Evolutionary conservation across 1,140 invertebrate genomes (phyloP), one percentile per base, ranked within the genome.

Genomic region (Calosoma granatense): DNA sequence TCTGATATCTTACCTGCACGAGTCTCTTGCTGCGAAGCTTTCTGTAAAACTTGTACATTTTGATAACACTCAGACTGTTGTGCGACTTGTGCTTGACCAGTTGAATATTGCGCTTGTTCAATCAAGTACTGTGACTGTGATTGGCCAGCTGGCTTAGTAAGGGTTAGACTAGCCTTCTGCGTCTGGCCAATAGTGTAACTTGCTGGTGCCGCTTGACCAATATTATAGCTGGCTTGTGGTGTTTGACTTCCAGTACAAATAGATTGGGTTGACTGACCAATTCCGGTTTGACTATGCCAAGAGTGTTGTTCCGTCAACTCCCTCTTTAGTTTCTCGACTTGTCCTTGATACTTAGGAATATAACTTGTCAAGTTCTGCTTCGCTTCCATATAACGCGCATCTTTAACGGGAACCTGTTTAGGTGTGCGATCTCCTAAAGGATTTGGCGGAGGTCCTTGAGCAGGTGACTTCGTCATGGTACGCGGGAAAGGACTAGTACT

Each of bases 391-490:
- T 22, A 21, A 14, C 21, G 14, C 23, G 64, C 60, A 20, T 65
- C 51, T 62, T 60, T 63, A 20, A 55, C 54, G 55, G 66, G 60
- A 57, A 60, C 51, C 26, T 62, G 61, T 11, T 61, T 66, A 11
- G 61, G 60, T 11, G 60, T 26, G 2, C 59, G 64, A 54, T 55
- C 43, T 53, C 63, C 76, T 21, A 82, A 64, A 2, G 80, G 78
- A 68, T 81, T 82, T 11, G 76, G 72, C 61, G 80, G 78, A 21
- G 81, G 78, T 26, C 81, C 81, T 43, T 76, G 74, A 14, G 81
- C 81, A 43, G 81, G 81, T 1, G 81, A 82, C 36, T 66, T 65
- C 11, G 66, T 54, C 51, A 66, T 59, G n/a, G 52, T 47, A 41
- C 55, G 23, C 39, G 59, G 59, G 47, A 64, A 64, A 65, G 74